Base-by-base conservation (phyloP, 2,113 vertebrate species). In the Bubo bubo region DNA sequence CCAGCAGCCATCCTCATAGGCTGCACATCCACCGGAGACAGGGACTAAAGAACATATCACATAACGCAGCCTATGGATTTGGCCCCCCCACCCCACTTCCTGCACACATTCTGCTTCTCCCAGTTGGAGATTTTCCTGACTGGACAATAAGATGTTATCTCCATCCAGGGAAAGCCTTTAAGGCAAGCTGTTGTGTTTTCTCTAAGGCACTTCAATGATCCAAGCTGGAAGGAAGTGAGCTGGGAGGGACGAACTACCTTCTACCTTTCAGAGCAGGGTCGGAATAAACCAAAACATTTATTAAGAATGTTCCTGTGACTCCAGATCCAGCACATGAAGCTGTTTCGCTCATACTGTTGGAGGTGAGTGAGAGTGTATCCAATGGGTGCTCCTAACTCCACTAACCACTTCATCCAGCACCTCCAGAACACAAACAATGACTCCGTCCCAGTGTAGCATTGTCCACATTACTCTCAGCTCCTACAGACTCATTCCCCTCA, bases 171-270 rank as follows among this genome's bases (percentile, higher is more conserved):
- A 92, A 95, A 95, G 92, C 89, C 91, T 85, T 91, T 97, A 97
- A 97, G 92, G 86, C 74, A 45, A 96, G 91, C 90, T 94, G 41
- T 55, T 95, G 37, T 52, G 72, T 88, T 97, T 95, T 95, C 73
- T 95, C 93, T 97, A 97, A 98, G 97, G 97, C 97, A 97, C 97
- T 95, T 91, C 9, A 93, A 93, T 24, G 73, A 86, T 79, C 35
- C n/a, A 63, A 63, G 85, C 49, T 90, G 75, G 89, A 82, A 96
- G 53, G 50, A 91, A 90, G 72, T 15, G 52, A 88, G 66, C 43
- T 92, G 93, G 91, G 89, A 93, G 95, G 72, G 63, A 75, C 20
- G 15, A 90, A 68, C 80, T 86, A 77, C 30, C 55, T 95, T 96
- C 76, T 83, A 74, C 30, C 55, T 95, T 96, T 96, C 74, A 89